phyloP scores from a whole-genome alignment of 2,888 invertebrate genomes.

The Thecocarcelia acutangulata region DNA sequence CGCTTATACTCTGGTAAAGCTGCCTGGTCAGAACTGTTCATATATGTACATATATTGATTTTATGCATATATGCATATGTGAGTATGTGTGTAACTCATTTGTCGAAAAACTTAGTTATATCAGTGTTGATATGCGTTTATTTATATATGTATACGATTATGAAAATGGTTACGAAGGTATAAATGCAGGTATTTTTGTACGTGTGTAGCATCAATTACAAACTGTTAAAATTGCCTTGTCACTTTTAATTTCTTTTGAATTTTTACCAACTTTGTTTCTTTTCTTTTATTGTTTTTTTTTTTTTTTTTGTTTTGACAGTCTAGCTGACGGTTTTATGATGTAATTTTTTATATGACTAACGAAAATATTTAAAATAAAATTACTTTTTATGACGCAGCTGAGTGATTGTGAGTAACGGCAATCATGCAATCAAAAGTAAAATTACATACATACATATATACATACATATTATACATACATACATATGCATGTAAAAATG shows the following conservation, averaged over 20 bases:
- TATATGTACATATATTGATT: too few relatives aligned
- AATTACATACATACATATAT: slow-evolving; percentile 1
- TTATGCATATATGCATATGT: too few relatives aligned
- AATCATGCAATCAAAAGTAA: slow-evolving; percentile 53
- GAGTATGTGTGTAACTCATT: too few relatives aligned
- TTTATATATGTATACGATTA: not conserved
- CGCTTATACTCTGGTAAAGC: too few relatives aligned
- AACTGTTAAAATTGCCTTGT: slow-evolving; percentile 56
- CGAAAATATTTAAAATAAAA: slow-evolving; percentile 8
- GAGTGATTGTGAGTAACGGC: slow-evolving; percentile 57
- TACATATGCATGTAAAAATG: not conserved
- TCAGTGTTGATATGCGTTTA: slow-evolving; percentile 4
- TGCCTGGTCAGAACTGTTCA: too few relatives aligned
- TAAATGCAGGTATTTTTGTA: not conserved
- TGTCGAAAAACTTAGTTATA: not conserved
- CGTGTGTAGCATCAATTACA: slow-evolving; percentile 22
- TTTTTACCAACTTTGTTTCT: slow-evolving; percentile 3
- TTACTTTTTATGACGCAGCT: slow-evolving; percentile 55
- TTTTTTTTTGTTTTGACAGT: slow-evolving; percentile 24
- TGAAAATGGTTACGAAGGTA: too few relatives aligned
- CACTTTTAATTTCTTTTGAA: slow-evolving; percentile 61
- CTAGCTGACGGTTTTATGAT: slow-evolving; percentile 17
- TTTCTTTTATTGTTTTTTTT: not conserved
- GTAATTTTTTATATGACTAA: slow-evolving; percentile 41
- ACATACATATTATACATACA: not conserved